Base-by-base conservation (phyloP, 37 sponge, comb jelly and placozoan species). In the Ephydatia muelleri region DNA sequence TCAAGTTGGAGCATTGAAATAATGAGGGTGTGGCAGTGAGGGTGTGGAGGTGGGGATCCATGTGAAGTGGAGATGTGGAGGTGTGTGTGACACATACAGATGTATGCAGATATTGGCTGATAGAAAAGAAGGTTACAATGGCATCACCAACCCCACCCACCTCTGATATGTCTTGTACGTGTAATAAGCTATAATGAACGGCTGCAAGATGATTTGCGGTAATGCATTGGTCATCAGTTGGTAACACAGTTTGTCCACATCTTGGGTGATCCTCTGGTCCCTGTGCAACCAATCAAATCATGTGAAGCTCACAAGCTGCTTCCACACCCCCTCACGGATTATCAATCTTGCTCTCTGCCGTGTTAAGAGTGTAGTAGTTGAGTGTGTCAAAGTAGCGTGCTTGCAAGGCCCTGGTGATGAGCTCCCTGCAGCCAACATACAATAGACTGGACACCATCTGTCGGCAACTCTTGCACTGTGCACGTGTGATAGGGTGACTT, bases 211-310 rank as follows among this genome's bases (percentile, higher is more conserved):
- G 25, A 96, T 25, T 40, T 96, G 85, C 6, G 93, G 90, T 2
- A 94, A 32, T 2, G 83, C 77, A 38, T 91, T 81, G 70, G 80
- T 95, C 77, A 77, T 64, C 35, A 85, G 70, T 38, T 94, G 68
- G 28, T 88, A 67, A 78, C 92, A 91, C 80, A 96, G 88, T 8
- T 85, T 39, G 36, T 94, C 95, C 49, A 96, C 95, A 81, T 96
- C 97, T 70, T 96, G 97, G 29, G 94, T 96, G 12, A 96, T 93
- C 26, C 97, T 82, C 85, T 96, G 97, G 89, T 96, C 97, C 25
- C 97, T 96, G 49, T 1, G 57, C 25, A 68, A 22, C 67, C 33
- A 9, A 67, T 37, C 19, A 67, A 57, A 47, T 48, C 47, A 38
- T 29, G 32, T 49, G 83, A 73, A 16, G 74, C 26, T 16, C 33